phyloP scores from a whole-genome alignment of 2,113 vertebrate species.

The Psittacus erithacus region DNA sequence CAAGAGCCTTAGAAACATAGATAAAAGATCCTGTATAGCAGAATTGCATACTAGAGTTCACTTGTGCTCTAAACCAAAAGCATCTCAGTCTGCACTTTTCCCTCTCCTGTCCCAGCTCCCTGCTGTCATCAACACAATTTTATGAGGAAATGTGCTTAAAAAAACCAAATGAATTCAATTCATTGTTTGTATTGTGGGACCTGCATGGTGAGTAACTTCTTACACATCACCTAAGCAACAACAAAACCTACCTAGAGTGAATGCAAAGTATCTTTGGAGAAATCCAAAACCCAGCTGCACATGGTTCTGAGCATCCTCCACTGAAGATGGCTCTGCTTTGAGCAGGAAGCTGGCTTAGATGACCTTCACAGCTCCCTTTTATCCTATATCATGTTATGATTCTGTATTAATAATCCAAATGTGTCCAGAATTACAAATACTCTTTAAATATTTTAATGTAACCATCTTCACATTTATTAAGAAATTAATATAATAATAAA shows the following conservation, averaged over 20 bases:
- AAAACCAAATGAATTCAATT: not conserved
- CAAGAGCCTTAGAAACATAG: not conserved
- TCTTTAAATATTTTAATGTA: not conserved
- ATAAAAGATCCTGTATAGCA: not conserved
- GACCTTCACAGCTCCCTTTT: not conserved
- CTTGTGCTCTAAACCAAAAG: not conserved
- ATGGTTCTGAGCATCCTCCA: not conserved
- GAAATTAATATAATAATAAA: no score
- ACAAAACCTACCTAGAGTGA: not conserved
- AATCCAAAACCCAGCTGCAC: not conserved
- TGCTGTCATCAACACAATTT: not conserved
- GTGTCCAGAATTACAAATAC: not conserved
- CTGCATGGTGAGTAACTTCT: not conserved
- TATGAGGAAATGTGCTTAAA: not conserved
- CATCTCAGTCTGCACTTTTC: not conserved
- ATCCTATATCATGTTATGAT: not conserved
- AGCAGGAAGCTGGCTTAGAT: not conserved
- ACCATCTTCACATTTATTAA: not conserved
- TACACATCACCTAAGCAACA: not conserved
- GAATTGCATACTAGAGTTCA: not conserved
- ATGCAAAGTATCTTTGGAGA: not conserved
- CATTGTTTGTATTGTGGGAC: not conserved
- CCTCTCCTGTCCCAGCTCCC: not conserved
- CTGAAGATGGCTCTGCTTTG: not conserved
- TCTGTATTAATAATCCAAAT: not conserved